Evolutionary conservation across 1,140 invertebrate species (phyloP).

Genomic region (Triops cancriformis): DNA sequence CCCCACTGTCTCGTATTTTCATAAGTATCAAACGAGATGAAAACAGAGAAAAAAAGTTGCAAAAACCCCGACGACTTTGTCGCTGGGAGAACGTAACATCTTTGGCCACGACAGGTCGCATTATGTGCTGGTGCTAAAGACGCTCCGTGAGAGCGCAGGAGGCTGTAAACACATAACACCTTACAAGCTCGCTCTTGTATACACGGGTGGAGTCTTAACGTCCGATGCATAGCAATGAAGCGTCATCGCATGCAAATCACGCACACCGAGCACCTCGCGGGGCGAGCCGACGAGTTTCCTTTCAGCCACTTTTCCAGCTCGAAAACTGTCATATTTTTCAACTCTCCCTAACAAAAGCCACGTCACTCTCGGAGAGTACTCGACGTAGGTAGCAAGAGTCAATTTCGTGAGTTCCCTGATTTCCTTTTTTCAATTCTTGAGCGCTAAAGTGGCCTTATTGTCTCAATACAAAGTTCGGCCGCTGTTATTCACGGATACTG

Average conservation of each 20-base stretch:
- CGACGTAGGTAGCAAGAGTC: neutral
- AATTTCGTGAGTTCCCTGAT: neutral
- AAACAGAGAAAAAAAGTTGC: no score
- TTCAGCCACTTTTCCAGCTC: neutral
- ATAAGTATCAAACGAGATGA: no score
- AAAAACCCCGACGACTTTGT: no score
- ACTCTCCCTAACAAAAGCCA: neutral
- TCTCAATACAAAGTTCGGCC: neutral
- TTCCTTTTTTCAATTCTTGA: neutral
- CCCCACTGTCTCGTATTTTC: no score
- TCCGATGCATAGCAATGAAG: conserved; percentile 13
- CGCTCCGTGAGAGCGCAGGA: neutral
- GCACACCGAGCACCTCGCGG: neutral
- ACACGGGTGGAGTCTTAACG: neutral
- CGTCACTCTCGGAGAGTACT: neutral
- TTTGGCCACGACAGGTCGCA: neutral
- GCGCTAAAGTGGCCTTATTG: neutral
- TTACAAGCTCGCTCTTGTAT: neutral
- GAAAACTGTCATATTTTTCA: neutral
- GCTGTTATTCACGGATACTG: neutral
- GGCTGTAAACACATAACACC: conserved; percentile 1
- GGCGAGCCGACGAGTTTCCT: neutral
- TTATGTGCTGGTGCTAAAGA: conserved; percentile 2
- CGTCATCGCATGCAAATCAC: conserved; percentile 12
- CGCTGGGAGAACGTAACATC: neutral